Evolutionary conservation across 2,797 vertebrate species (phyloP).

Genomic region (Vipera ursinii): DNA sequence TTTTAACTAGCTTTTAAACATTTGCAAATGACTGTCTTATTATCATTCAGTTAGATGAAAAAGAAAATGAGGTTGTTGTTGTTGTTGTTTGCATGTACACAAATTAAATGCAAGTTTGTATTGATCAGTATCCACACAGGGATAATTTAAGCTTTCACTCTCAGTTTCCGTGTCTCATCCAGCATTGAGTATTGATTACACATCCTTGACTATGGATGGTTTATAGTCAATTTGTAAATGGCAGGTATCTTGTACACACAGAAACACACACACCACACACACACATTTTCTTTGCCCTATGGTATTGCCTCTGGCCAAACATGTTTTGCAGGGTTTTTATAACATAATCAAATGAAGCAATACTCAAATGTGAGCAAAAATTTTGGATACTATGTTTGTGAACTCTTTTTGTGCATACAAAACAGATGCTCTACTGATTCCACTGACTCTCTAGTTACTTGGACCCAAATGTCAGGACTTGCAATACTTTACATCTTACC

Average conservation of each 20-base stretch:
- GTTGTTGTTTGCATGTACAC: background rate
- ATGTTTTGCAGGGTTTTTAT: background rate
- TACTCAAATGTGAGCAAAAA: background rate
- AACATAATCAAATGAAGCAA: background rate
- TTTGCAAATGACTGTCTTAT: background rate
- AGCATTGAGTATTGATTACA: background rate
- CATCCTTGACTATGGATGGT: background rate
- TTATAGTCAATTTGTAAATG: background rate
- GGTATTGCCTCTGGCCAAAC: background rate
- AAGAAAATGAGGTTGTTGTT: background rate
- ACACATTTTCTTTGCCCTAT: background rate
- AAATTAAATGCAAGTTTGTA: background rate
- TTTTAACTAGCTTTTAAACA: background rate
- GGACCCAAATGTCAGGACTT: background rate
- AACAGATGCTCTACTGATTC: background rate
- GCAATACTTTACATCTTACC: conserved; percentile 71
- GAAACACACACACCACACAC: background rate
- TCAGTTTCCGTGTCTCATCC: background rate
- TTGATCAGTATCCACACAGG: background rate
- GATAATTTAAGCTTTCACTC: background rate
- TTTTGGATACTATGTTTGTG: background rate
- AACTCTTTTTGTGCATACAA: background rate
- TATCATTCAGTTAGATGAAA: background rate
- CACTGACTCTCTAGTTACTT: background rate
- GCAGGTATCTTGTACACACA: background rate